Conservation (phyloP, 2,797 vertebrate genomes). For the Liparis tanakae region DNA sequence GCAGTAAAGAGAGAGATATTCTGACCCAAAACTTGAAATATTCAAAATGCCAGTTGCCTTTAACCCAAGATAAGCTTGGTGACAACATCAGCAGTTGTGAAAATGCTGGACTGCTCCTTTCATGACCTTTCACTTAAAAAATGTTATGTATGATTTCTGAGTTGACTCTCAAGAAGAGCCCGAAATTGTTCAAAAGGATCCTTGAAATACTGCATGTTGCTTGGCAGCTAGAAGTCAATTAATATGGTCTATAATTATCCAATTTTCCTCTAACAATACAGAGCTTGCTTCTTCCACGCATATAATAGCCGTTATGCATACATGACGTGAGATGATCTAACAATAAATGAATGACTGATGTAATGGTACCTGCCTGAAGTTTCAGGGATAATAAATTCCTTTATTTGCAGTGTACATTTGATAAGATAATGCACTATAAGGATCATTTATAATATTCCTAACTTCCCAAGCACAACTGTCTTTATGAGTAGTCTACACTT, state of each 20-base stretch:
- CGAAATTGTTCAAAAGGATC: not conserved
- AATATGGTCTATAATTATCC: not conserved
- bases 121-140: not conserved
- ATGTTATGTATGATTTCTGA: not conserved
- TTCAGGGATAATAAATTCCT: not conserved
- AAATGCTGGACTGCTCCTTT: not conserved
- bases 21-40: not conserved
- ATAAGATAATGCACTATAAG: not conserved
- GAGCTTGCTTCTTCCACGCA: not conserved
- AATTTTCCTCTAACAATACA: not conserved
- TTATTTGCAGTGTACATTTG: not conserved
- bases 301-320: not conserved
- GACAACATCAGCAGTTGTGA: not conserved
- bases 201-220: not conserved
- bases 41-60: not conserved
- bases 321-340: not conserved
- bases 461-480: constrained; percentile 15
- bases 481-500: constrained; percentile 8
- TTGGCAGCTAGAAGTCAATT: not conserved
- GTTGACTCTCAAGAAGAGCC: not conserved
- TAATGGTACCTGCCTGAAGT: not conserved
- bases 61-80: not conserved
- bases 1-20: not conserved
- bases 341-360: not conserved
- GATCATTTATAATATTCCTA: not conserved